Evolutionary conservation across 2,113 vertebrate genomes (phyloP).

Genomic region (Sinocyclocheilus anshuiensis): DNA sequence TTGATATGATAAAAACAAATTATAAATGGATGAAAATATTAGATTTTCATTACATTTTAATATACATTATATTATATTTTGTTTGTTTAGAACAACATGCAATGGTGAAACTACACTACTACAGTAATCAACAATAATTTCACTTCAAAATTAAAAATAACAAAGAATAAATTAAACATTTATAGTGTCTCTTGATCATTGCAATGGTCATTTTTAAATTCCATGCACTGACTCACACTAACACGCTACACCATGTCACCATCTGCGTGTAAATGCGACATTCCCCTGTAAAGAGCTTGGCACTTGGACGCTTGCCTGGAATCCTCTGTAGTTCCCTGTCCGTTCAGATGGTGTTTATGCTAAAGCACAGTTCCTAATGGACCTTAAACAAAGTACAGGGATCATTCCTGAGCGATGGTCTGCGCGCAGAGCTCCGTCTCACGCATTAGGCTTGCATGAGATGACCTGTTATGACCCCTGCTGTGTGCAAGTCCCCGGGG

Average conservation of each 20-base stretch:
- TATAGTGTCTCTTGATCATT: not conserved
- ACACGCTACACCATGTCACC: not conserved
- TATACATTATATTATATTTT: too few species aligned
- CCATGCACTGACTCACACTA: not conserved
- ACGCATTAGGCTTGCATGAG: constrained; percentile 74
- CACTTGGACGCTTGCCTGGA: constrained; percentile 32
- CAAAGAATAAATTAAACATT: not conserved
- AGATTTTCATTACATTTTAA: too few species aligned
- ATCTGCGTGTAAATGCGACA: not conserved
- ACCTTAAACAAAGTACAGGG: constrained; percentile 53
- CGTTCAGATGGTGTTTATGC: constrained; percentile 54
- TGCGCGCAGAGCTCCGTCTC: constrained; percentile 62
- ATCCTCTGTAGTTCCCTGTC: constrained; percentile 28
- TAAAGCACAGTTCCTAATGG: constrained; percentile 50
- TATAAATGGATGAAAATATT: too few species aligned
- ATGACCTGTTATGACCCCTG: constrained; percentile 66
- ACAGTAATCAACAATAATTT: not conserved
- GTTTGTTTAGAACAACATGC: not conserved
- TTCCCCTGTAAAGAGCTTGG: constrained; percentile 22
- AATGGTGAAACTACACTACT: not conserved
- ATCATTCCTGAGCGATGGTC: constrained; percentile 51
- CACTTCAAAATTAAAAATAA: not conserved
- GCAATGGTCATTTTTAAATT: not conserved
- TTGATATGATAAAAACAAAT: too few species aligned
- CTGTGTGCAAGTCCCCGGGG: constrained; percentile 60